Evolutionary conservation across 2,888 invertebrate species (phyloP).

Genomic region (Mellilla xanthometata): DNA sequence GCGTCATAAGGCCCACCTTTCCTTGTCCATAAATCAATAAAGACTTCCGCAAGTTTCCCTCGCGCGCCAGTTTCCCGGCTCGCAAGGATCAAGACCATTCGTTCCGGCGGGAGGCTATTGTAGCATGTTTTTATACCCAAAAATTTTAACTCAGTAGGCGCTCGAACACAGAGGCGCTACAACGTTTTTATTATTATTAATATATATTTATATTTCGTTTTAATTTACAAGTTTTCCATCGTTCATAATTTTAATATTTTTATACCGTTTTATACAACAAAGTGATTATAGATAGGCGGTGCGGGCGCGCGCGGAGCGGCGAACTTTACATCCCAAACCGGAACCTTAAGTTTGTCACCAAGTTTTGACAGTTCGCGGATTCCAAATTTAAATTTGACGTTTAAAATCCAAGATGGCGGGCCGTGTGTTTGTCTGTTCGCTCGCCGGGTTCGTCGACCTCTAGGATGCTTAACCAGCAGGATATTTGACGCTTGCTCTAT

Average conservation of each 20-base stretch:
- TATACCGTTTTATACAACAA: constrained; percentile 81
- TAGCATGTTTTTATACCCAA: constrained; percentile 83
- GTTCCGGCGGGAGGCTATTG: constrained; percentile 73
- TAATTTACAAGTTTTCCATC: constrained; percentile 82
- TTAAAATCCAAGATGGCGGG: constrained; percentile 70
- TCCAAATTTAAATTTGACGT: constrained; percentile 48
- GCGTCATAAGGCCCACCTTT: constrained; percentile 39
- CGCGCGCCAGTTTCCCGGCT: constrained; percentile 38
- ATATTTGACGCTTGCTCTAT: constrained; percentile 76
- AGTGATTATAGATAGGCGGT: constrained; percentile 79
- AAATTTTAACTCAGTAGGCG: constrained; percentile 83
- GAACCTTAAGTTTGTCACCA: constrained; percentile 31
- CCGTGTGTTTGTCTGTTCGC: constrained; percentile 66
- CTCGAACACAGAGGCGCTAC: constrained; percentile 80
- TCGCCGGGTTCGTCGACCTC: constrained; percentile 68
- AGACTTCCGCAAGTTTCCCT: constrained; percentile 33
- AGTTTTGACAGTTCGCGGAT: constrained; percentile 60
- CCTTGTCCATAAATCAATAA: constrained; percentile 23
- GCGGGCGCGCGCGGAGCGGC: constrained; percentile 42
- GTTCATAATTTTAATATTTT: constrained; percentile 83
- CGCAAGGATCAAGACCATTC: constrained; percentile 64
- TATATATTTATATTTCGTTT: constrained; percentile 83
- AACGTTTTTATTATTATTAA: constrained; percentile 82
- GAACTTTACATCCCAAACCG: constrained; percentile 24
- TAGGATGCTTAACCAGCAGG: constrained; percentile 77